phyloP scores from a whole-genome alignment of 2,797 vertebrate species.

The Scyliorhinus canicula region DNA sequence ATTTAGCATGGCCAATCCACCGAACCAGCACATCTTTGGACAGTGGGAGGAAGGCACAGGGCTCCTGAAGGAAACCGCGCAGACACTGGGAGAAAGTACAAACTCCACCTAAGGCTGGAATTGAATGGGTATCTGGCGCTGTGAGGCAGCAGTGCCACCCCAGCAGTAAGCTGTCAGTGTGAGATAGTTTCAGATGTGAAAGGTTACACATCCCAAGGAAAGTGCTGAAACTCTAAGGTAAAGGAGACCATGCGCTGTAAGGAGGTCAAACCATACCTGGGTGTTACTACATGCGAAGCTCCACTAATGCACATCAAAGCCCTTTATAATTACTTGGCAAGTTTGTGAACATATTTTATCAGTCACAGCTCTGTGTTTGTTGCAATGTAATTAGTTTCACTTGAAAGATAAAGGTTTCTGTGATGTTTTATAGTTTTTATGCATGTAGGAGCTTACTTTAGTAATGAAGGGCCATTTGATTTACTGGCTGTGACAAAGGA shows the following conservation, averaged over 20 bases:
- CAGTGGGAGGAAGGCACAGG: no score
- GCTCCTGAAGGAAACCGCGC: no score
- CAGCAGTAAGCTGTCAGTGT: no score
- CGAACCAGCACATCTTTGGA: no score
- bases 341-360: not conserved
- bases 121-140: no score
- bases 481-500: not conserved
- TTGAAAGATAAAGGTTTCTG: constrained; percentile 15
- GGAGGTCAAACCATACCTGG: not conserved
- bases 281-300: not conserved
- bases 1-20: no score
- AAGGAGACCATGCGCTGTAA: not conserved
- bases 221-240: not conserved
- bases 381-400: not conserved
- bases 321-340: not conserved
- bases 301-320: constrained; percentile 11
- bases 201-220: not conserved
- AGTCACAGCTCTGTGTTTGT: not conserved
- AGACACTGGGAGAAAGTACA: no score
- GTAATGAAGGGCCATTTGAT: not conserved
- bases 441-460: not conserved
- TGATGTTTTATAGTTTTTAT: constrained; percentile 14
- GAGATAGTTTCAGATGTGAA: not conserved
- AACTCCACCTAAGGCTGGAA: no score
- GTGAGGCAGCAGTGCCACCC: no score